A percentile compares a stretch with the other conserved stretches of the same genome.
These are phyloP conservation scores for Anolis carolinensis DNA, from an alignment of 2,113 vertebrate species.

Conservation along the genomic window DNA sequence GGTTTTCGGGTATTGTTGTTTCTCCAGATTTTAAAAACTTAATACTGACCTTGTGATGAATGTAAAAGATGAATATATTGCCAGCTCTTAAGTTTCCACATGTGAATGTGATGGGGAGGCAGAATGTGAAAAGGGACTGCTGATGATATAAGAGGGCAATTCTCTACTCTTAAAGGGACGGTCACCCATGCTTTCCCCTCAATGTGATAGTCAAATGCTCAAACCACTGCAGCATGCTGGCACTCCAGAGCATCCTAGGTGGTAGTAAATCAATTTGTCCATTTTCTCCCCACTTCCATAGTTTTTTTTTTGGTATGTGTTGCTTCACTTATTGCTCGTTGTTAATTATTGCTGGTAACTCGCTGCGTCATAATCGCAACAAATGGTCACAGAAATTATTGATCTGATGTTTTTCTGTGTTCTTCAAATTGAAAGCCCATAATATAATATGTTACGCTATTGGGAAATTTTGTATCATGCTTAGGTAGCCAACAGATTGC, in stretches of 20 bases:
- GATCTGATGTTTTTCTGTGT: background rate
- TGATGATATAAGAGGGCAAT: too few relatives aligned
- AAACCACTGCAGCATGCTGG: background rate
- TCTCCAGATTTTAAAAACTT: too few relatives aligned
- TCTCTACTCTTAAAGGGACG: too few relatives aligned
- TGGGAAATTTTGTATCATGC: background rate
- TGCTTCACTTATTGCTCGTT: background rate
- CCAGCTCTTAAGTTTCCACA: too few relatives aligned
- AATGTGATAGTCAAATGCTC: background rate
- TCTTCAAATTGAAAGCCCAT: background rate
- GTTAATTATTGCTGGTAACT: background rate
- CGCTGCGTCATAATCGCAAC: background rate
- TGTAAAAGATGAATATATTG: too few relatives aligned
- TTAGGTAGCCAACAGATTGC: slow-evolving; percentile 29
- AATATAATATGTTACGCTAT: background rate
- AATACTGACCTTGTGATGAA: too few relatives aligned
- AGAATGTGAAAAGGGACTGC: too few relatives aligned
- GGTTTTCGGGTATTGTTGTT: too few relatives aligned
- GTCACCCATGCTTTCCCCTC: too few relatives aligned
- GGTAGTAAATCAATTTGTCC: background rate
- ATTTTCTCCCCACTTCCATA: background rate
- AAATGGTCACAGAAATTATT: background rate
- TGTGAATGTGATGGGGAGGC: too few relatives aligned
- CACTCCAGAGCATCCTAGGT: background rate
- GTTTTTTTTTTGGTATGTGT: background rate